Percentiles rank a stretch among this genome's conserved stretches.
These are phyloP conservation scores for Xyliphius kryptos DNA, from an alignment of 2,113 vertebrate genomes.

Conservation along the genomic window DNA sequence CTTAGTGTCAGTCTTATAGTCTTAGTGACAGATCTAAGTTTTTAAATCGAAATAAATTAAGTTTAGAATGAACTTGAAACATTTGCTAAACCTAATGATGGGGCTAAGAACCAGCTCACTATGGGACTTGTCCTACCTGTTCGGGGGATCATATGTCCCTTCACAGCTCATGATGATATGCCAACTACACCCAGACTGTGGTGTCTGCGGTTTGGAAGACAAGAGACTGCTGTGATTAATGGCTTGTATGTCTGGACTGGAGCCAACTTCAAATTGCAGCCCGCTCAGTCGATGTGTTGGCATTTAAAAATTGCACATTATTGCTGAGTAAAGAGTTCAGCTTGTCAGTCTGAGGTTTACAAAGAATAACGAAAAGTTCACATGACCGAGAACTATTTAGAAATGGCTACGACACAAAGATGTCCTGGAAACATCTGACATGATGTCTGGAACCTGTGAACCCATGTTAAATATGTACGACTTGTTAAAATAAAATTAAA, in stretches of 20 bases:
- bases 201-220: constrained; percentile 30
- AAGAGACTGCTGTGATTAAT: constrained; percentile 40
- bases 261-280: constrained; percentile 13
- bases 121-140: constrained; percentile 10
- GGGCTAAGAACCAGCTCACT: no score
- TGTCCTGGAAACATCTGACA: not conserved
- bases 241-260: constrained; percentile 11
- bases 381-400: not conserved
- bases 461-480: no score
- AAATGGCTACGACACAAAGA: no score
- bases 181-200: constrained; percentile 16
- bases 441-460: no score
- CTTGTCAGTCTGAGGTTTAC: not conserved
- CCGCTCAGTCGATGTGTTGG: constrained; percentile 6
- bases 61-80: no score
- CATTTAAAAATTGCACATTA: constrained; percentile 14
- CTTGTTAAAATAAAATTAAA: no score
- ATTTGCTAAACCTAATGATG: no score
- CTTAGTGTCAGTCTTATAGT: no score
- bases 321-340: not conserved
- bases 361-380: not conserved
- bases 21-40: no score
- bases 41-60: no score
- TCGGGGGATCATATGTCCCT: constrained; percentile 14
- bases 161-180: not conserved